Evolutionary conservation across 1,140 invertebrate species (phyloP), one percentile per base, ranked within the genome.

Genomic region (Calycopis cecrops): DNA sequence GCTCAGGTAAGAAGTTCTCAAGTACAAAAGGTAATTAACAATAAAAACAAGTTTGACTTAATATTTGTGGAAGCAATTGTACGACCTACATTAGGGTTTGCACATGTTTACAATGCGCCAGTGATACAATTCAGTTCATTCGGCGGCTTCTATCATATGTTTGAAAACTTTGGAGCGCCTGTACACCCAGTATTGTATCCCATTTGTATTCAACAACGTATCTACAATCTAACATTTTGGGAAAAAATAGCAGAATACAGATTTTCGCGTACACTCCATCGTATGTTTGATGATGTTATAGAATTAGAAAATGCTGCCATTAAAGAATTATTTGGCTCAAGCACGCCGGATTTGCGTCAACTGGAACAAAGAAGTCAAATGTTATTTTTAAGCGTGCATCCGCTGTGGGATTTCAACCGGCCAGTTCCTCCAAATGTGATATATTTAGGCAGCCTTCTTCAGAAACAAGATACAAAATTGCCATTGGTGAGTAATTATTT

Each of bases 371-470:
- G 89, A 67, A 69, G 88, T 0, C 86, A 87, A 54, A 69, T 92
- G 70, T 40, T 91, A n/a, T 87, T 92, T 55, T 53, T 88, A 2
- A 90, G 88, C 64, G 69, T 69, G 9, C 81, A 90, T 80, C 80
- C 83, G 3, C 63, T 85, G 14, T 79, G 88, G 63, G 69, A 81
- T 44, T 71, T 77, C 34, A 75, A 81, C 35, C 74, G 85, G 40
- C 83, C 90, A 9, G 63, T 85, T 9, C 77, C 86, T 10, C 88
- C 89, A 6, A 78, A 68, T 54, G 79, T 90, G 4, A 67, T 90
- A 8, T 73, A 85, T 56, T 68, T 90, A 48, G 86, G 85, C 34
- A 88, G 89, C 3, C 67, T 89, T 17, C 89, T 90, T 69, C 66
- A 77, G 35, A 76, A 76, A 59, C 58, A 71, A 67, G 34, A 58